These are phyloP conservation scores for Pterostichus madidus DNA, from an alignment of 2,888 invertebrate genomes.

Conservation along the genomic window DNA sequence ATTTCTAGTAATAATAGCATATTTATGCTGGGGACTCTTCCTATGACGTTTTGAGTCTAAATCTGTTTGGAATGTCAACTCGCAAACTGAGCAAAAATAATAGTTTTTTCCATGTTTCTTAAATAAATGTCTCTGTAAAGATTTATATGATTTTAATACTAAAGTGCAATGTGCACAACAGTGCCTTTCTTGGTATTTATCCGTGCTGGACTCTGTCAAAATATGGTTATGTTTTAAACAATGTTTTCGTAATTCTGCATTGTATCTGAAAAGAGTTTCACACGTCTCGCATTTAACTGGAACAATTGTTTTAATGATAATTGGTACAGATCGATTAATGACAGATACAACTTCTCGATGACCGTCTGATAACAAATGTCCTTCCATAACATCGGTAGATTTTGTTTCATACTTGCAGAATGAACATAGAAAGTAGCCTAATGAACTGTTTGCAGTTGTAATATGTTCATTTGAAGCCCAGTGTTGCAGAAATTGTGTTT, in stretches of 20 bases:
- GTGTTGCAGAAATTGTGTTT: conserved; percentile 84
- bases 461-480: conserved; percentile 85
- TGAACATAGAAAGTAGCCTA: conserved; percentile 85
- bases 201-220: conserved; percentile 79
- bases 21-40: conserved; percentile 82
- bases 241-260: conserved; percentile 85
- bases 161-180: conserved; percentile 82
- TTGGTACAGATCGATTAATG: conserved; percentile 89
- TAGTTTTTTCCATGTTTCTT: conserved; percentile 81
- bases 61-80: conserved; percentile 81
- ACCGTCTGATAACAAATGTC: conserved; percentile 83
- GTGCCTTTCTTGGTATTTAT: conserved; percentile 83
- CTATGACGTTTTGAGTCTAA: conserved; percentile 84
- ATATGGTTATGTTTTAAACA: conserved; percentile 77
- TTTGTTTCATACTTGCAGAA: conserved; percentile 86
- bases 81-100: conserved; percentile 86
- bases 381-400: conserved; percentile 83
- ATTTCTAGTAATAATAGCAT: conserved; percentile 78
- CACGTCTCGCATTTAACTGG: conserved; percentile 85
- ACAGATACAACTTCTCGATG: conserved; percentile 87
- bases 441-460: conserved; percentile 77
- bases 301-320: conserved; percentile 85
- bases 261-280: conserved; percentile 84
- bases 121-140: conserved; percentile 85
- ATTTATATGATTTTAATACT: conserved; percentile 81